Evolutionary conservation across 1,140 invertebrate species (phyloP).

Genomic region (Bombus balteatus): DNA sequence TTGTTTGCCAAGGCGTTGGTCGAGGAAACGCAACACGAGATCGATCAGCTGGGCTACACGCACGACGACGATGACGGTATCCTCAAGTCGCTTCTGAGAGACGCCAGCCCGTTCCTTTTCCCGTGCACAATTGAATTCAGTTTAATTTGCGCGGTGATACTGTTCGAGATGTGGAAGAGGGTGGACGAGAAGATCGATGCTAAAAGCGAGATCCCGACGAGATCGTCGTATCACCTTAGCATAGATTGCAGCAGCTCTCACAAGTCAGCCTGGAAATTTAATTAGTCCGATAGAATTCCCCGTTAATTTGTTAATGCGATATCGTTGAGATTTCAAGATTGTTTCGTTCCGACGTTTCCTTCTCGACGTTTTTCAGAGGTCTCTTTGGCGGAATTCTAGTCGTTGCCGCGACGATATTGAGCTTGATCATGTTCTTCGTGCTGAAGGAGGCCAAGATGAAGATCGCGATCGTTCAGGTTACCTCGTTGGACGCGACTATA

Average conservation of each 20-base stretch:
- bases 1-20: slow-evolving; percentile 83
- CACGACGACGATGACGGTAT: slow-evolving; percentile 84
- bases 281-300: slow-evolving; percentile 30
- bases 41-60: slow-evolving; percentile 84
- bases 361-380: slow-evolving; percentile 81
- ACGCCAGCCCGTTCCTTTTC: slow-evolving; percentile 93
- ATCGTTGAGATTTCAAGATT: slow-evolving; percentile 33
- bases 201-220: slow-evolving; percentile 78
- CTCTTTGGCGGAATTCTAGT: slow-evolving; percentile 93
- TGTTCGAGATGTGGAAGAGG: slow-evolving; percentile 92
- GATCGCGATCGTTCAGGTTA: slow-evolving; percentile 83
- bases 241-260: slow-evolving; percentile 95
- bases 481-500: slow-evolving; percentile 76
- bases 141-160: slow-evolving; percentile 92
- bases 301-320: slow-evolving; percentile 44
- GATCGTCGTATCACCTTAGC: slow-evolving; percentile 89
- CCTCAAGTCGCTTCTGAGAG: slow-evolving; percentile 87
- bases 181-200: slow-evolving; percentile 78
- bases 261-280: slow-evolving; percentile 70
- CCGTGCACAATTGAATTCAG: slow-evolving; percentile 95
- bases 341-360: not conserved
- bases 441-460: slow-evolving; percentile 87
- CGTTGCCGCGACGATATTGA: slow-evolving; percentile 93
- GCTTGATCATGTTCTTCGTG: slow-evolving; percentile 95
- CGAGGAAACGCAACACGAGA: slow-evolving; percentile 91